Base-by-base conservation (phyloP, 1,140 invertebrate genomes). In the Notospermus geniculatus region DNA sequence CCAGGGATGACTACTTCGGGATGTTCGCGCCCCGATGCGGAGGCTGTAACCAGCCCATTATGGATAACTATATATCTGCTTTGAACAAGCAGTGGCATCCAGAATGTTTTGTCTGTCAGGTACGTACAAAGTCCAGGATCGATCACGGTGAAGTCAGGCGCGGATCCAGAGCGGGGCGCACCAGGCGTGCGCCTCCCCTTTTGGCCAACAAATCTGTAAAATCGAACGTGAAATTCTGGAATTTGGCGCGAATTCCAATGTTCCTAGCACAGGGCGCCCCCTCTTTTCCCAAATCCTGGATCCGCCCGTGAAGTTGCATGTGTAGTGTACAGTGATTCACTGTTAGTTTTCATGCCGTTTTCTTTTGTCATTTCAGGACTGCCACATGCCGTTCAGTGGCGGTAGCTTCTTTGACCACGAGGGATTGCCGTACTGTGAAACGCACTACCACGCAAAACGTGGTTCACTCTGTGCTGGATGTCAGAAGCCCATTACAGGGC, bases 11-110 rank as follows among this genome's bases (percentile, higher is more conserved):
- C 77, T 99, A 97, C 83, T 97, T 97, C 77, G 91, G 95, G 72
- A 93, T 97, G 90, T 99, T 99, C 82, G 97, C 97, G 1, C 95
- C 96, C 0, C 98, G 98, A 80, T 99, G 97, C 83, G 95, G 93
- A 28, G 77, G 95, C 22, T 99, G 97, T 85, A 90, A 89, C 71
- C 88, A 91, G 36, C 91, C 97, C 53, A 99, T 99, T 70, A 97
- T 95, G 87, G 95, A 97, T 80, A 98, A 98, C 82, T 99, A 98
- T 80, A 98, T 99, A 74, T 97, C 95, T 1, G 97, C 97, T 15
- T 83, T 99, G 52, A 97, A 96, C 79, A 76, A 90, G 60, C 95
- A 99, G 79, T 99, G 97, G 97, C 97, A 99, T 85, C 93, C 95
- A 13, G 92, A 97, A 78, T 99, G 97, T 82, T 99, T 99, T 84